Percentiles rank a stretch among this genome's conserved stretches.
These are phyloP conservation scores for Protodeltote pygarga DNA, from an alignment of 2,888 invertebrate species.

Conservation along the genomic window DNA sequence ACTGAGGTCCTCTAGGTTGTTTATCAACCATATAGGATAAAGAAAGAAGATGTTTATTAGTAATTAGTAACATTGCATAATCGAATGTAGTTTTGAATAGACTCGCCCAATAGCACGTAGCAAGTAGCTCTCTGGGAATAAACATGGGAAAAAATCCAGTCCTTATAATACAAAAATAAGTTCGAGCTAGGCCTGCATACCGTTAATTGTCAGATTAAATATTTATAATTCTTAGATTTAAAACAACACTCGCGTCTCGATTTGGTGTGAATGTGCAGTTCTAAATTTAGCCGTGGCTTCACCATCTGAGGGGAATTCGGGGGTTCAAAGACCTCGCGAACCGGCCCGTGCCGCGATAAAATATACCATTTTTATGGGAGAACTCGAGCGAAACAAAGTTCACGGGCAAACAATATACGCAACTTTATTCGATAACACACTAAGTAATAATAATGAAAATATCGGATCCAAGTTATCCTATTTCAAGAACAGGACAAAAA, in stretches of 20 bases:
- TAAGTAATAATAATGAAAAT: neutral
- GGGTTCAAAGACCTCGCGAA: slow-evolving; percentile 83
- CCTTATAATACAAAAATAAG: neutral
- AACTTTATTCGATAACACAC: slow-evolving; percentile 5
- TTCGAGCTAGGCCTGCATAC: neutral
- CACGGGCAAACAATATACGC: slow-evolving; percentile 58
- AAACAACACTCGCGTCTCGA: slow-evolving; percentile 58
- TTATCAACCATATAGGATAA: no score
- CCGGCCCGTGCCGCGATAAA: slow-evolving; percentile 69
- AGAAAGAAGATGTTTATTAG: no score
- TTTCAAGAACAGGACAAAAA: slow-evolving; percentile 23
- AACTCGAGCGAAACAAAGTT: slow-evolving; percentile 62
- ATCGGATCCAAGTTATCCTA: slow-evolving; percentile 4
- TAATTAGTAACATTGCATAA: no score
- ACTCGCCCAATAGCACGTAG: no score
- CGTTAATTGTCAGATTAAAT: no score
- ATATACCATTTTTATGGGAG: slow-evolving; percentile 63
- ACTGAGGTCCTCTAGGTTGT: no score
- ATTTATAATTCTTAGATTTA: slow-evolving; percentile 56
- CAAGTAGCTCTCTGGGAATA: no score
- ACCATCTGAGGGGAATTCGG: slow-evolving; percentile 79
- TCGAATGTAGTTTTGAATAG: no score
- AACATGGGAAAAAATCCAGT: neutral
- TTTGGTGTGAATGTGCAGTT: slow-evolving; percentile 73
- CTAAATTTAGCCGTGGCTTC: slow-evolving; percentile 75